These are phyloP conservation scores for Prochilodus magdalenae DNA, from an alignment of 2,113 vertebrate genomes.

Conservation along the genomic window DNA sequence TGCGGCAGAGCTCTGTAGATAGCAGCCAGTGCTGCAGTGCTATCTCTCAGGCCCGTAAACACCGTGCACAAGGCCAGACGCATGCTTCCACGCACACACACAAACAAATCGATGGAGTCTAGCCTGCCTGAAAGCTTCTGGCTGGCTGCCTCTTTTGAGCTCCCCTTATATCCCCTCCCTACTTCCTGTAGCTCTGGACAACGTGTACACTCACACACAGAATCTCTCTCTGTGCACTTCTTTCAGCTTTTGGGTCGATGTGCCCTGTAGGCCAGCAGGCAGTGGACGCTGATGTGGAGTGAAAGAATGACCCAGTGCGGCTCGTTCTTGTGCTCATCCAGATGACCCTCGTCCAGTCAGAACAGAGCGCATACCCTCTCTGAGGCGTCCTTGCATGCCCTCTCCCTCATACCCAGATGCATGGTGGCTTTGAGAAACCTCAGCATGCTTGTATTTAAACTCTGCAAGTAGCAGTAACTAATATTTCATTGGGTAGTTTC, in stretches of 20 bases:
- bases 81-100: slow-evolving; percentile 37
- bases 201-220: slow-evolving; percentile 38
- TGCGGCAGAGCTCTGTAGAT: no score
- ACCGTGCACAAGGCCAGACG: background rate
- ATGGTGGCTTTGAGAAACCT: background rate
- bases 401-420: background rate
- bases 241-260: slow-evolving; percentile 57
- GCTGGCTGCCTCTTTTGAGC: slow-evolving; percentile 37
- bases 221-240: background rate
- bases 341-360: slow-evolving; percentile 30
- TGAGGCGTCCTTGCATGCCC: background rate
- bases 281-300: slow-evolving; percentile 45
- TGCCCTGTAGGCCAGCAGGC: slow-evolving; percentile 43
- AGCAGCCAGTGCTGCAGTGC: background rate
- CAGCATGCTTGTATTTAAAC: no score
- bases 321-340: slow-evolving; percentile 23
- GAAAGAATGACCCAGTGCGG: slow-evolving; percentile 48
- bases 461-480: no score
- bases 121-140: slow-evolving; percentile 35
- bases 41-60: background rate
- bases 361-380: slow-evolving; percentile 7
- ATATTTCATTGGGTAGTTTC: no score
- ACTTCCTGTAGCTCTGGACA: background rate
- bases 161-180: slow-evolving; percentile 31
- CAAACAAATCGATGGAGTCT: slow-evolving; percentile 12